phyloP scores from a whole-genome alignment of 2,113 vertebrate species.

The Mungos mungo region DNA sequence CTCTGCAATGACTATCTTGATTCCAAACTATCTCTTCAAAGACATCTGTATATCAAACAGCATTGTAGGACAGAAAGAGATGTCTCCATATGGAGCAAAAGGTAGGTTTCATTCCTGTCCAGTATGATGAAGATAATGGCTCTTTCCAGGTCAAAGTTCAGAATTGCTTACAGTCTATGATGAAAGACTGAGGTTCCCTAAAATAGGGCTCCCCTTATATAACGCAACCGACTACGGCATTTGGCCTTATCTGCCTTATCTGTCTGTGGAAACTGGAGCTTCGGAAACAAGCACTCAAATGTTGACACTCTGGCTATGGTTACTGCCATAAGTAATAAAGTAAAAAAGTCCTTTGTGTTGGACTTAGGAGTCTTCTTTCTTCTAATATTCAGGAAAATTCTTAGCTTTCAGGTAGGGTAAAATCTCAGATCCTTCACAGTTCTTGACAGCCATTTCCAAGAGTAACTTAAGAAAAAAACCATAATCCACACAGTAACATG shows the following conservation, averaged over 20 bases:
- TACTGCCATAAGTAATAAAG: background rate
- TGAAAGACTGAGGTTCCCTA: background rate
- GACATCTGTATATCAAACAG: background rate
- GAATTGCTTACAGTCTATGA: background rate
- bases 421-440: background rate
- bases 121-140: background rate
- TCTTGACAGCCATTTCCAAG: background rate
- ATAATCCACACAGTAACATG: background rate
- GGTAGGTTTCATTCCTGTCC: background rate
- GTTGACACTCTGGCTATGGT: background rate
- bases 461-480: background rate
- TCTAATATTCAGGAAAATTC: background rate
- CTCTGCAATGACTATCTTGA: background rate
- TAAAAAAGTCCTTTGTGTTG: background rate
- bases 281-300: background rate
- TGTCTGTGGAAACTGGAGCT: background rate
- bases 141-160: background rate
- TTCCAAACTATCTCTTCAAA: background rate
- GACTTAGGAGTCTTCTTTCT: background rate
- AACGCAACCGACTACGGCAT: background rate
- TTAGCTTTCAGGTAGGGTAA: background rate
- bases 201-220: background rate
- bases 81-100: background rate
- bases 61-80: background rate
- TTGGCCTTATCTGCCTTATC: background rate